phyloP scores from a whole-genome alignment of 2,888 invertebrate species.

The Idaea aversata region DNA sequence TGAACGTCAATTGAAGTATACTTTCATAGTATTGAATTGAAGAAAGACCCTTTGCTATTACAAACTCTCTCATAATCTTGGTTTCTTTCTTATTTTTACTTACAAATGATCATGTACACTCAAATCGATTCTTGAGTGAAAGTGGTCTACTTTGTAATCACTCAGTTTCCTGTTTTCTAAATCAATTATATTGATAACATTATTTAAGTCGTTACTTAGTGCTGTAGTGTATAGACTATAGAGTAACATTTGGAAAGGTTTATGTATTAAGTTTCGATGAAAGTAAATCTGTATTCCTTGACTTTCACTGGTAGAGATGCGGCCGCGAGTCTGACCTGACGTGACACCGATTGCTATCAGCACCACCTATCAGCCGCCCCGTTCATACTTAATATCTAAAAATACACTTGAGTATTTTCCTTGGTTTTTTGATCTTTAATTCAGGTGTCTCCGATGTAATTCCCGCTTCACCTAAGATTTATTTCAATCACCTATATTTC shows the following conservation, averaged over 20 bases:
- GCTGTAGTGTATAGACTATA: not conserved
- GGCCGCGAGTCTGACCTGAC: not conserved
- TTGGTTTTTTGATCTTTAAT: no score
- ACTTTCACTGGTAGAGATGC: not conserved
- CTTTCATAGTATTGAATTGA: no score
- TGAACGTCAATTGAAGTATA: no score
- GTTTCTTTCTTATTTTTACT: not conserved
- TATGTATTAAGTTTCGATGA: not conserved
- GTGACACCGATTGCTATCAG: not conserved
- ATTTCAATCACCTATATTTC: no score
- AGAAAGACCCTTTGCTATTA: no score
- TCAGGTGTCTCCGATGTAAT: no score
- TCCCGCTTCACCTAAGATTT: no score
- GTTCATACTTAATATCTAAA: not conserved
- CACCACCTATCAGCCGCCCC: not conserved
- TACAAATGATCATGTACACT: not conserved
- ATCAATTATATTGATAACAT: not conserved
- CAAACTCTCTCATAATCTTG: not conserved
- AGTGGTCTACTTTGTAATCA: not conserved
- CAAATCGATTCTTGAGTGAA: not conserved
- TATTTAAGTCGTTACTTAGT: not conserved
- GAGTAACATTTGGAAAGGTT: not conserved
- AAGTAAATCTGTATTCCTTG: conserved; percentile 1
- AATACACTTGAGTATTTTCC: no score
- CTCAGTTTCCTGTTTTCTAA: not conserved